Percentiles rank a stretch among this genome's conserved stretches.
These are phyloP conservation scores for Ptychobarbus kaznakovi DNA, from an alignment of 2,797 vertebrate species.

Conservation along the genomic window DNA sequence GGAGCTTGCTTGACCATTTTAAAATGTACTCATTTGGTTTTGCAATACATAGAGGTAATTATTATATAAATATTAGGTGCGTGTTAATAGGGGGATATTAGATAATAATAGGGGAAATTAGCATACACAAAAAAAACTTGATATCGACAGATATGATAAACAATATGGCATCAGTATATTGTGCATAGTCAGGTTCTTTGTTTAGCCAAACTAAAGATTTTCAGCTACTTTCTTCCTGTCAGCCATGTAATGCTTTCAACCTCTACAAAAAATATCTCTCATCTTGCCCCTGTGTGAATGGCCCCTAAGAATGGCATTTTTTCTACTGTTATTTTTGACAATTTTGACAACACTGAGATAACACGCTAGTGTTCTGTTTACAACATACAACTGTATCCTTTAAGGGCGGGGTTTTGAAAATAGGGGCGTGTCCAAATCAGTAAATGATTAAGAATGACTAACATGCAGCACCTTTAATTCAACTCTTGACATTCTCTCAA, in stretches of 20 bases:
- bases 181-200: background rate
- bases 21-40: too few species aligned
- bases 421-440: background rate
- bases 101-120: too few species aligned
- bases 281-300: background rate
- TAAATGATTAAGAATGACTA: background rate
- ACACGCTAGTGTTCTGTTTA: background rate
- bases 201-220: background rate
- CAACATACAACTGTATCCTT: background rate
- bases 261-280: background rate
- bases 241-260: background rate
- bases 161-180: background rate
- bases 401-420: background rate
- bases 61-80: too few species aligned
- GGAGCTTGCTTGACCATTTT: background rate
- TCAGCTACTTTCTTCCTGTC: background rate
- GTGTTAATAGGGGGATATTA: too few species aligned
- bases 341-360: background rate
- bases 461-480: background rate
- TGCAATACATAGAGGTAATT: too few species aligned
- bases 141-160: background rate
- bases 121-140: background rate
- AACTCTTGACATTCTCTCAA: slow-evolving; percentile 1
- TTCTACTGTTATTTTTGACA: background rate
- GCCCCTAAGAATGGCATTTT: background rate